These are phyloP conservation scores for Steromphala cineraria DNA, from an alignment of 2,888 invertebrate species.

Conservation along the genomic window DNA sequence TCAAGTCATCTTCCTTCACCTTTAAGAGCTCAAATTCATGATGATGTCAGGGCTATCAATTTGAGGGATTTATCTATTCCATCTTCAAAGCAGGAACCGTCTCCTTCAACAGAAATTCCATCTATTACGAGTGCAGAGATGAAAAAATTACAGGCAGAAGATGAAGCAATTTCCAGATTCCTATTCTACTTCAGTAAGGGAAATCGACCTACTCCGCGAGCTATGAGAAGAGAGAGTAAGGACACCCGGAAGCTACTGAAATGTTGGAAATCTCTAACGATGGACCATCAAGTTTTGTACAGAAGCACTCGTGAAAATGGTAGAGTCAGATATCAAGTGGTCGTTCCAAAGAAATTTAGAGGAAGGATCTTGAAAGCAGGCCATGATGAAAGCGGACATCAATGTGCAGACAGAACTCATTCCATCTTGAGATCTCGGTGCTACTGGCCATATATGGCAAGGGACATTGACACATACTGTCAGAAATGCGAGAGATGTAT, in stretches of 20 bases:
- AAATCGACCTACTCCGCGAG: neutral
- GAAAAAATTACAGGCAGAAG: neutral
- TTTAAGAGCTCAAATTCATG: no score
- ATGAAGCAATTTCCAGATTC: neutral
- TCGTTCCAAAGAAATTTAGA: neutral
- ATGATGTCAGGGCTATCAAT: no score
- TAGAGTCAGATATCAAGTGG: neutral
- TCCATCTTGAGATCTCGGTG: slow-evolving; percentile 31
- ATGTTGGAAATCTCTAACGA: neutral
- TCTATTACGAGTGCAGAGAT: neutral
- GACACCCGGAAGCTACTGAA: neutral
- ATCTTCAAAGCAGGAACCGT: neutral
- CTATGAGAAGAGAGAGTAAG: neutral
- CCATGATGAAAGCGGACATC: slow-evolving; percentile 41
- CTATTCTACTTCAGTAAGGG: neutral
- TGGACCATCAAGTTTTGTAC: neutral
- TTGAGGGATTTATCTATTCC: no score
- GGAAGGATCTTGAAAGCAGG: neutral
- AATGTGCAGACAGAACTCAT: slow-evolving; percentile 37
- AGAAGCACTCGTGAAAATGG: no score
- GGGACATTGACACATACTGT: slow-evolving; percentile 33
- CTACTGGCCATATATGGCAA: slow-evolving; percentile 45
- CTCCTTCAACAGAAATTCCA: neutral
- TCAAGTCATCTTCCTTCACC: no score
- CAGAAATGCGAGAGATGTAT: slow-evolving; percentile 41